Evolutionary conservation across 2,797 vertebrate genomes (phyloP).

Genomic region (Sebastes nivosus): DNA sequence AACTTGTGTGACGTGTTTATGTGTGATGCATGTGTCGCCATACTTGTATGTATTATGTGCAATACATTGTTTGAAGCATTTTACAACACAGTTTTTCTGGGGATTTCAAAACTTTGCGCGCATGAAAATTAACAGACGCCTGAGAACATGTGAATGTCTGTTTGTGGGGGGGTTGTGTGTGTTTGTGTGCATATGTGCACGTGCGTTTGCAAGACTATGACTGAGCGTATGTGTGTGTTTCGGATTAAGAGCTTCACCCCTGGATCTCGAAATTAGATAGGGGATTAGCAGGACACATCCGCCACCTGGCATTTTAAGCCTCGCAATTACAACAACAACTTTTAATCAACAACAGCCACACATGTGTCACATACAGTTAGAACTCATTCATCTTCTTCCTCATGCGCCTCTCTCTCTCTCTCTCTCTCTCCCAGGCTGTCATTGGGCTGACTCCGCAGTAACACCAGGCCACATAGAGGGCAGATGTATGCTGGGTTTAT

Average conservation of each 20-base stretch:
- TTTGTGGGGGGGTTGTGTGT: constrained; percentile 6
- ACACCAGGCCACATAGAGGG: constrained; percentile 16
- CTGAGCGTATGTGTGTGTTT: constrained; percentile 73
- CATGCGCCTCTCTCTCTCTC: background rate
- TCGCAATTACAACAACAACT: constrained; percentile 81
- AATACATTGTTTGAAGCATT: background rate
- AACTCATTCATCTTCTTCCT: constrained; percentile 44
- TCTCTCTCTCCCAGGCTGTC: background rate
- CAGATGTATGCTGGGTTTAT: constrained; percentile 33
- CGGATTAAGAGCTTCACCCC: constrained; percentile 82
- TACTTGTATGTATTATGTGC: background rate
- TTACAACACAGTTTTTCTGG: background rate
- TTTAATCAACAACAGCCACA: constrained; percentile 80
- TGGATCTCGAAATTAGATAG: constrained; percentile 82
- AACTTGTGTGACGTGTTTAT: constrained; percentile 1
- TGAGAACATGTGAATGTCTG: constrained; percentile 10
- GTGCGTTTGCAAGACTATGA: constrained; percentile 58
- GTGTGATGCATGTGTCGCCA: background rate
- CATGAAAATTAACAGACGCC: background rate
- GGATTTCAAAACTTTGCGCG: constrained; percentile 4
- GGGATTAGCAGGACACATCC: constrained; percentile 81
- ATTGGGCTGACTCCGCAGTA: constrained; percentile 13
- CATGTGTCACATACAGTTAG: constrained; percentile 70
- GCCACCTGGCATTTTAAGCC: constrained; percentile 82
- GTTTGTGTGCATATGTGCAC: constrained; percentile 5